These are phyloP conservation scores for Anastrepha ludens DNA, from an alignment of 1,140 invertebrate species.

Conservation along the genomic window DNA sequence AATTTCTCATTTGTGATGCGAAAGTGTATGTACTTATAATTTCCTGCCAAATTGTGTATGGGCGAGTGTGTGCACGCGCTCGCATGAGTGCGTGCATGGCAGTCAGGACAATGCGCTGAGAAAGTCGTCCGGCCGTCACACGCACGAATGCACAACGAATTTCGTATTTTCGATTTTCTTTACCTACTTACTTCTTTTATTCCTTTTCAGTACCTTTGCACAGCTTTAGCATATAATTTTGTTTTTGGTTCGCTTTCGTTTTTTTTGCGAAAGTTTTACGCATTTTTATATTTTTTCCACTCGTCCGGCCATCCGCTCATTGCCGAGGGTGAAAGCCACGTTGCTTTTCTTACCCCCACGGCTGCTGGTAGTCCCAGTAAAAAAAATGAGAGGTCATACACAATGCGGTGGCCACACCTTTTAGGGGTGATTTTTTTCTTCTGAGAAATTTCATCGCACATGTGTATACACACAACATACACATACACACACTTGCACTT, in stretches of 20 bases:
- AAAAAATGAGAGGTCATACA: conserved; percentile 58
- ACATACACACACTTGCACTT: background rate
- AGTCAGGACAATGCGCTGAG: conserved; percentile 45
- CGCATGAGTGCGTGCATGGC: conserved; percentile 14
- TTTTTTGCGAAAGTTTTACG: background rate
- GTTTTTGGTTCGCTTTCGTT: background rate
- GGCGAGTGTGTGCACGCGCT: background rate
- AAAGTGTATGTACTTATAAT: conserved; percentile 42
- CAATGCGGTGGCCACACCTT: conserved; percentile 69
- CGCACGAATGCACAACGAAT: conserved; percentile 69
- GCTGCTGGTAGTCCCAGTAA: background rate
- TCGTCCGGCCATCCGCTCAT: background rate
- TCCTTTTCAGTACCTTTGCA: background rate
- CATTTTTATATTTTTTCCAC: conserved; percentile 17
- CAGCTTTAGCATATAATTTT: background rate
- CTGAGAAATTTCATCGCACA: conserved; percentile 37
- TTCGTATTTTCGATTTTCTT: conserved; percentile 53
- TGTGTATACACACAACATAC: background rate
- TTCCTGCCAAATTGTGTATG: conserved; percentile 16
- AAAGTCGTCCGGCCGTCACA: conserved; percentile 53
- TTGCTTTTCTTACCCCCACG: background rate
- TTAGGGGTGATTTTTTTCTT: conserved; percentile 67
- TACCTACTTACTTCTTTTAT: conserved; percentile 7
- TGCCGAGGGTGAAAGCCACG: conserved; percentile 6
- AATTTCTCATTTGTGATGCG: conserved; percentile 42